Conservation (phyloP, 2,888 invertebrate genomes). For the Mactromeris polynyma region DNA sequence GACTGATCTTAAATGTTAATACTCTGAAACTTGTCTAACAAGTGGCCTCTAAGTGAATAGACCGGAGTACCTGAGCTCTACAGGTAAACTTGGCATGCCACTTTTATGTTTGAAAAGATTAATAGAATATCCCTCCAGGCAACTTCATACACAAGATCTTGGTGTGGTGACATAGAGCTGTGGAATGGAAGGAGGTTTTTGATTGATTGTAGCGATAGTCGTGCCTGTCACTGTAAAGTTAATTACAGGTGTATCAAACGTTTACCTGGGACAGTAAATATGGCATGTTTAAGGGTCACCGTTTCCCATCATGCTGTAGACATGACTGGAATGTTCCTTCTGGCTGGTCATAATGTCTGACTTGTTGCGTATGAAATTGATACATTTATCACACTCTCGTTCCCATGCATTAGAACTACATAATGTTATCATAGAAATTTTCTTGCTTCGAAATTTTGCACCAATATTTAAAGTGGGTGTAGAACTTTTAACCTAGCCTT, state of each 20-base stretch:
- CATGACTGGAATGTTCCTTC: slow-evolving; percentile 44
- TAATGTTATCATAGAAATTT: background rate
- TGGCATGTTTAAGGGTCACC: slow-evolving; percentile 32
- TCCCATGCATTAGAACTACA: background rate
- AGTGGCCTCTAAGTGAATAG: slow-evolving; percentile 30
- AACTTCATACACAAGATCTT: slow-evolving; percentile 53
- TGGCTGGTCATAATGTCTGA: slow-evolving; percentile 4
- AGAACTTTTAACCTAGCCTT: background rate
- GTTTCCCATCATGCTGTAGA: slow-evolving; percentile 25
- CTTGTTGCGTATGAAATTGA: background rate
- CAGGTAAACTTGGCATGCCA: slow-evolving; percentile 59
- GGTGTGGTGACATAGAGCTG: slow-evolving; percentile 49
- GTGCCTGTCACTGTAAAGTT: slow-evolving; percentile 54
- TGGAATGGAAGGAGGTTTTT: slow-evolving; percentile 56
- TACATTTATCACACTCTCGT: background rate
- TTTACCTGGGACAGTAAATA: slow-evolving; percentile 46
- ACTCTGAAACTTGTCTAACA: slow-evolving; percentile 23
- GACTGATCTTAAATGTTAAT: background rate
- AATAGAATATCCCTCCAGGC: slow-evolving; percentile 59
- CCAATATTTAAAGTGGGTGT: slow-evolving; percentile 2
- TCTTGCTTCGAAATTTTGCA: background rate
- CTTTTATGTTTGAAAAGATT: slow-evolving; percentile 60
- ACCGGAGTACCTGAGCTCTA: slow-evolving; percentile 40
- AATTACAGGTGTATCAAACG: slow-evolving; percentile 61
- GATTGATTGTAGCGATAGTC: slow-evolving; percentile 63